Conservation (phyloP, 2,888 invertebrate species). For the Hanleya hanleyi region DNA sequence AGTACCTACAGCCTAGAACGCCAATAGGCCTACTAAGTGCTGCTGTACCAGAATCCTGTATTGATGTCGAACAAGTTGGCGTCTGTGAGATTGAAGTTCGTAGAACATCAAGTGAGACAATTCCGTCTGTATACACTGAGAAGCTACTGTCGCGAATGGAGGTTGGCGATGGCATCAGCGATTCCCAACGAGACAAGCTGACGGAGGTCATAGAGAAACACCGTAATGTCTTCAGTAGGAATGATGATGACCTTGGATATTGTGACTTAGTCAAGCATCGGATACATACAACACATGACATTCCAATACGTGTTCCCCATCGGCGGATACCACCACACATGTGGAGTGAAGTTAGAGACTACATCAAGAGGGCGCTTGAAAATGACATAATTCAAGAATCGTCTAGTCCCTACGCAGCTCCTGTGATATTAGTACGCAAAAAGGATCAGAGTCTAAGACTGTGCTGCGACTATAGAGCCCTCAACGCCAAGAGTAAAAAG, state of each 20-base stretch:
- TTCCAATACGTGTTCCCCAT: too few species aligned
- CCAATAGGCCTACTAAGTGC: background rate
- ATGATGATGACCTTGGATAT: slow-evolving; percentile 15
- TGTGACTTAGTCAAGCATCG: too few species aligned
- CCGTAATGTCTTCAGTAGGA: background rate
- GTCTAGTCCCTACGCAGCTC: slow-evolving; percentile 40
- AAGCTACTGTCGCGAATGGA: background rate
- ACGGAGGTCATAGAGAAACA: background rate
- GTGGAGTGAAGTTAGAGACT: background rate
- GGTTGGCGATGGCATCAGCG: background rate
- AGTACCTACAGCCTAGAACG: background rate
- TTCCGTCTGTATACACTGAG: background rate
- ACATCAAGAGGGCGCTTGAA: background rate
- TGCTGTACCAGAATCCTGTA: background rate
- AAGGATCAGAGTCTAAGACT: slow-evolving; percentile 29
- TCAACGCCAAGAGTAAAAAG: slow-evolving; percentile 42
- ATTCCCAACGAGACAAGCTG: background rate
- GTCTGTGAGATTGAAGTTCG: background rate
- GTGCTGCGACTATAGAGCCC: slow-evolving; percentile 42
- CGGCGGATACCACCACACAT: background rate
- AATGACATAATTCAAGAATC: background rate
- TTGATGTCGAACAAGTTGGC: background rate
- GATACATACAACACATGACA: too few species aligned
- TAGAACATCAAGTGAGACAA: background rate
- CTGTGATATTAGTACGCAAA: slow-evolving; percentile 44